These are phyloP conservation scores for Tragulus kanchil DNA, from an alignment of 2,113 vertebrate species.

Conservation along the genomic window DNA sequence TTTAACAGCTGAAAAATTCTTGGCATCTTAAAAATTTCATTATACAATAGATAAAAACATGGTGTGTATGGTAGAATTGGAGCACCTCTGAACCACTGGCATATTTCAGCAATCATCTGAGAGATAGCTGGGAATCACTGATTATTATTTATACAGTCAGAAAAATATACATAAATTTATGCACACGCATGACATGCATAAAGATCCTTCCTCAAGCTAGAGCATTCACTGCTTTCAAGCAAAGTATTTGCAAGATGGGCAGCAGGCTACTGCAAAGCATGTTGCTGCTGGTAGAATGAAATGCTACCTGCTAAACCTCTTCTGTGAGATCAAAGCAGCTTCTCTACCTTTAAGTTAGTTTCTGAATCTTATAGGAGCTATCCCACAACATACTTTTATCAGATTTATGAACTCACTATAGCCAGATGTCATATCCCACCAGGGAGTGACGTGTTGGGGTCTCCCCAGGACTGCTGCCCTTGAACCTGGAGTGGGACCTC, in stretches of 20 bases:
- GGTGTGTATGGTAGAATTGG: not conserved
- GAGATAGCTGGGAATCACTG: not conserved
- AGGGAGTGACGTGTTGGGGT: not conserved
- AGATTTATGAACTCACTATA: not conserved
- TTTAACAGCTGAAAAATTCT: not conserved
- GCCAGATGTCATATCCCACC: not conserved
- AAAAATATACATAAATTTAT: not conserved
- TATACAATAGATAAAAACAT: not conserved
- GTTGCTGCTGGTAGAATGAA: not conserved
- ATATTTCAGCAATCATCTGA: not conserved
- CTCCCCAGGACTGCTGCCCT: not conserved
- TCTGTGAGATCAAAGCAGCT: not conserved
- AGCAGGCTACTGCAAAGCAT: not conserved
- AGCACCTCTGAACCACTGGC: not conserved
- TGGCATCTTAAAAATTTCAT: not conserved
- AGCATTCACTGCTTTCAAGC: not conserved
- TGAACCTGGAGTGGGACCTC: not conserved
- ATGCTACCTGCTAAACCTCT: not conserved
- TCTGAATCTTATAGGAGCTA: not conserved
- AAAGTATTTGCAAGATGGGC: not conserved
- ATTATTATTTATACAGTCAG: not conserved
- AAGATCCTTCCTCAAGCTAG: not conserved
- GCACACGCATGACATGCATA: not conserved
- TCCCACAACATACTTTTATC: not conserved
- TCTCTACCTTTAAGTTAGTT: not conserved